phyloP scores from a whole-genome alignment of 2,797 vertebrate species.

The Danio choprae region DNA sequence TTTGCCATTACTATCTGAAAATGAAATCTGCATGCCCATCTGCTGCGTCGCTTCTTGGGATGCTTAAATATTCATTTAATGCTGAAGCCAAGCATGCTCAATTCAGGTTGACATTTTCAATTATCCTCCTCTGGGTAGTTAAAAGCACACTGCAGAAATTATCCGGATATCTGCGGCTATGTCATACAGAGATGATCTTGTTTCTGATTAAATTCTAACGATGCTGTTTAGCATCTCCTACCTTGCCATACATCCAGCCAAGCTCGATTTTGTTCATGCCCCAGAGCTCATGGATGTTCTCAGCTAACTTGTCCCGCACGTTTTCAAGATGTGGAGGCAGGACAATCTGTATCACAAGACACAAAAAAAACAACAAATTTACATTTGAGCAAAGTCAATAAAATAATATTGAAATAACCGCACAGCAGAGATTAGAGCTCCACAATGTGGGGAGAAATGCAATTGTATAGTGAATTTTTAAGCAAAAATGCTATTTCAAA shows the following conservation, averaged over 20 bases:
- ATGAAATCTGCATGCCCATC: slow-evolving; percentile 40
- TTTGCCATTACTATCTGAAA: slow-evolving; percentile 43
- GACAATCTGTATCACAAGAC: slow-evolving; percentile 79
- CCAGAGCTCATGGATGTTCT: slow-evolving; percentile 99
- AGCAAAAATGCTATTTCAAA: no score
- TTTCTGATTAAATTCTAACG: slow-evolving; percentile 2
- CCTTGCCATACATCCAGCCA: slow-evolving; percentile 98
- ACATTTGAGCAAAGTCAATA: background rate
- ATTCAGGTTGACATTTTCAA: slow-evolving; percentile 57
- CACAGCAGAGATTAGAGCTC: no score
- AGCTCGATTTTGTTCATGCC: slow-evolving; percentile 99
- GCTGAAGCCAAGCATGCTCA: slow-evolving; percentile 31
- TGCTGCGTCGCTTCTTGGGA: slow-evolving; percentile 24
- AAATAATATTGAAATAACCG: background rate
- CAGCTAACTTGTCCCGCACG: slow-evolving; percentile 94
- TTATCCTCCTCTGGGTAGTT: slow-evolving; percentile 34
- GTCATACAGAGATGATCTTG: slow-evolving; percentile 28
- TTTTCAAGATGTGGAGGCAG: slow-evolving; percentile 95
- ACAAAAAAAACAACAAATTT: background rate
- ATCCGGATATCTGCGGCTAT: slow-evolving; percentile 34
- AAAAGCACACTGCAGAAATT: slow-evolving; percentile 33
- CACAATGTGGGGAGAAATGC: no score
- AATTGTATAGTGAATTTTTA: no score
- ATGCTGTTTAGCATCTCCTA: slow-evolving; percentile 61
- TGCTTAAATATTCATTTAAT: slow-evolving; percentile 33